A percentile compares a stretch with the other conserved stretches of the same genome.
Conservation (phyloP, 2,113 vertebrate genomes). For the Marcusenius ussheri region DNA sequence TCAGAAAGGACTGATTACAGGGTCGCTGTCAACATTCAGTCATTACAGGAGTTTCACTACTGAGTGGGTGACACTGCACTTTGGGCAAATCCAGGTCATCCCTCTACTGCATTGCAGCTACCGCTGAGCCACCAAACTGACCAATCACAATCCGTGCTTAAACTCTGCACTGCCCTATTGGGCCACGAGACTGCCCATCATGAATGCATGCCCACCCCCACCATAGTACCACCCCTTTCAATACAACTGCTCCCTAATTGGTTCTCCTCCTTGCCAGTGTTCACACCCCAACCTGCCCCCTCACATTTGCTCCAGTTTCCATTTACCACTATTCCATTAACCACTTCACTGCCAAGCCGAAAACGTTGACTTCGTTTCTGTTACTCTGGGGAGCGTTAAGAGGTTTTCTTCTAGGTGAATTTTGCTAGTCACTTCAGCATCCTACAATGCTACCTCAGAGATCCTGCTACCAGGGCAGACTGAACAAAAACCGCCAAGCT, state of each 20-base stretch:
- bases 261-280: neutral
- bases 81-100: constrained; percentile 35
- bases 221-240: neutral
- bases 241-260: neutral
- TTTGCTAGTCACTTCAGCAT: neutral
- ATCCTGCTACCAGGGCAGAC: neutral
- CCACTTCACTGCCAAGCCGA: constrained; percentile 15
- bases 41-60: neutral
- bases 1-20: neutral
- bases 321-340: constrained; percentile 20
- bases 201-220: neutral
- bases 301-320: constrained; percentile 28
- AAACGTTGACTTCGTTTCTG: neutral
- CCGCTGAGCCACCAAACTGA: constrained; percentile 5
- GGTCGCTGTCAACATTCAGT: neutral
- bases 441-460: neutral
- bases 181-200: neutral
- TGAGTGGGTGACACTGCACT: neutral
- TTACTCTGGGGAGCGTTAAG: neutral
- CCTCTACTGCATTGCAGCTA: constrained; percentile 30
- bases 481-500: neutral
- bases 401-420: neutral
- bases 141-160: neutral
- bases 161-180: constrained; percentile 1
- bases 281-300: neutral